Conservation (phyloP, 1,140 invertebrate genomes). For the Apis dorsata region DNA sequence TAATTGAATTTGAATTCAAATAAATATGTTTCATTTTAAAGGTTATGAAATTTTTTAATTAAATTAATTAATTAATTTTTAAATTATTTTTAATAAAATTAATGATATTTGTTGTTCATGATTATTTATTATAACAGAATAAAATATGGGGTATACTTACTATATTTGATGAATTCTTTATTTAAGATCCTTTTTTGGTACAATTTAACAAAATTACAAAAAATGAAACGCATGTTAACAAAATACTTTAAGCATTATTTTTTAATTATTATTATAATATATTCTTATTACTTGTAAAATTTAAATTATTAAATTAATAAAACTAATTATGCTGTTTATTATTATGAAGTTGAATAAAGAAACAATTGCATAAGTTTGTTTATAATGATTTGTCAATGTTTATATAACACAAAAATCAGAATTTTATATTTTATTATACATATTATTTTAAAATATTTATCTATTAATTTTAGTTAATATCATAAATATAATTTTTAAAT, state of each 20-base stretch:
- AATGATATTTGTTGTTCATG: not conserved
- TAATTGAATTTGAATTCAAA: too few relatives aligned
- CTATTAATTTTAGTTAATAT: not conserved
- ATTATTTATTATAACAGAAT: not conserved
- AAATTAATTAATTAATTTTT: not conserved
- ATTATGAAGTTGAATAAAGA: conserved; percentile 25
- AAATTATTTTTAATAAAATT: not conserved
- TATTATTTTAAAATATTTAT: conserved; percentile 10
- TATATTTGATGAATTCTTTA: not conserved
- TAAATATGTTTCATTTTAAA: not conserved
- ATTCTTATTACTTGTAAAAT: not conserved
- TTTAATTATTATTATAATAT: not conserved
- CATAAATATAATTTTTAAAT: conserved; percentile 10
- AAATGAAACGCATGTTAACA: not conserved
- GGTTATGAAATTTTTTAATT: not conserved
- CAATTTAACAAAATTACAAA: not conserved
- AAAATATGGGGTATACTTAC: conserved; percentile 20
- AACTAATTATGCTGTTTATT: not conserved
- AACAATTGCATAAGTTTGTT: conserved; percentile 15
- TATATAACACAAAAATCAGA: conserved; percentile 4
- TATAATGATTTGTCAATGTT: conserved; percentile 2
- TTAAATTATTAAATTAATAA: not conserved
- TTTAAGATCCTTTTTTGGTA: not conserved
- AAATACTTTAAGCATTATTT: not conserved
- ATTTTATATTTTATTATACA: conserved; percentile 20